phyloP scores from a whole-genome alignment of 2,888 invertebrate species.

The Girardia tigrina region DNA sequence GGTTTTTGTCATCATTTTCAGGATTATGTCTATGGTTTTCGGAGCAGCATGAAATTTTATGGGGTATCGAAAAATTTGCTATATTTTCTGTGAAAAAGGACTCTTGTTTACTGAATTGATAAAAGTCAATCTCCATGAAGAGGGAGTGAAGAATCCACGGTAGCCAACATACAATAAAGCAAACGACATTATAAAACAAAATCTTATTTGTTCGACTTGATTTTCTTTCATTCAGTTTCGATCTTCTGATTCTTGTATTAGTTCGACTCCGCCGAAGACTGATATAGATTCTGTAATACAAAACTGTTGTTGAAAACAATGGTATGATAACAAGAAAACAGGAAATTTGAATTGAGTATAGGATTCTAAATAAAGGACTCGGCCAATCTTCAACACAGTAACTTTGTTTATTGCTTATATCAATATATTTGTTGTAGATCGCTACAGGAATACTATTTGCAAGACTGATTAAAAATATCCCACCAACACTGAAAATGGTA shows the following conservation, averaged over 20 bases:
- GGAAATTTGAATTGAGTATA: slow-evolving; percentile 34
- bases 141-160: slow-evolving; percentile 35
- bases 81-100: no score
- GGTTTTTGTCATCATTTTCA: slow-evolving; percentile 14
- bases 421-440: slow-evolving; percentile 25
- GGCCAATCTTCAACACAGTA: slow-evolving; percentile 34
- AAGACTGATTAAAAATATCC: slow-evolving; percentile 33
- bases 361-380: slow-evolving; percentile 13
- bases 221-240: no score
- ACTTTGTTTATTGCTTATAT: neutral
- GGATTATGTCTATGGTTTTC: no score
- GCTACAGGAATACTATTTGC: slow-evolving; percentile 27
- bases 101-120: no score
- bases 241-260: slow-evolving; percentile 33
- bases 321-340: slow-evolving; percentile 35
- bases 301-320: slow-evolving; percentile 30
- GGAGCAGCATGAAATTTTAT: no score
- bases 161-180: slow-evolving; percentile 35
- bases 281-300: no score
- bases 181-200: slow-evolving; percentile 30
- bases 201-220: slow-evolving; percentile 36
- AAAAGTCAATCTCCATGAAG: no score
- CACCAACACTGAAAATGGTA: slow-evolving; percentile 24
- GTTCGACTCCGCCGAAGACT: slow-evolving; percentile 8
- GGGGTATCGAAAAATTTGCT: no score